Evolutionary conservation across 2,113 vertebrate species (phyloP), one percentile per base, ranked within the genome.

Genomic region (Prunella fulvescens): DNA sequence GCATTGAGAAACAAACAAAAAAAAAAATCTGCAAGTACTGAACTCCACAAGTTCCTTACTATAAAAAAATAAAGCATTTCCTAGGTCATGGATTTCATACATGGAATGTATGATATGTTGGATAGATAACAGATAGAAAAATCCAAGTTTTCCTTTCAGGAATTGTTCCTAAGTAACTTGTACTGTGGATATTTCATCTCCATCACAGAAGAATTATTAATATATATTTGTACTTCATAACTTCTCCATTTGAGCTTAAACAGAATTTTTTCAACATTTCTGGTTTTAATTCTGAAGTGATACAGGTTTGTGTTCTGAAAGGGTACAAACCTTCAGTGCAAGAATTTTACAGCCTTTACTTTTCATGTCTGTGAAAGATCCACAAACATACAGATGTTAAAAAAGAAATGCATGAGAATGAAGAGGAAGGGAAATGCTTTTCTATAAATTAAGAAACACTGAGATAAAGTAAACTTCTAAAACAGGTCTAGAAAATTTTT

Each of bases 181-280:
- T 33, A 45, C 18, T 71, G 7, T 37, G 76, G 29, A 19, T 44
- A 31, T 19, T 81, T 78, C 9, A 54, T 15, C 37, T 65, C 11
- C 23, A 57, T 39, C 31, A 76, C 37, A 37, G 15, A 74, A 84
- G 37, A 81, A 84, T 48, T 71, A 73, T 54, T 7, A 70, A 84
- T 6, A 47, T 5, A 12, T 7, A 73, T 40, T 64, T 47, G 53
- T 14, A 64, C 11, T 65, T 73, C 33, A 70, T 14, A 83, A 37
- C 12, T 42, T 78, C 12, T 17, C 18, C 33, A 31, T 39, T 22
- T 62, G 24, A 84, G 10, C 6, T 39, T 35, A 25, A 69, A 57
- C 2, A 53, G 22, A n/a, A 4, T 40, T 76, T 76, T 73, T 23
- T 50, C 25, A 72, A 3, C 0, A 0, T 47, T 79, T 80, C 33